phyloP scores from a whole-genome alignment of 2,888 invertebrate species.

The Cybosia mesomella region DNA sequence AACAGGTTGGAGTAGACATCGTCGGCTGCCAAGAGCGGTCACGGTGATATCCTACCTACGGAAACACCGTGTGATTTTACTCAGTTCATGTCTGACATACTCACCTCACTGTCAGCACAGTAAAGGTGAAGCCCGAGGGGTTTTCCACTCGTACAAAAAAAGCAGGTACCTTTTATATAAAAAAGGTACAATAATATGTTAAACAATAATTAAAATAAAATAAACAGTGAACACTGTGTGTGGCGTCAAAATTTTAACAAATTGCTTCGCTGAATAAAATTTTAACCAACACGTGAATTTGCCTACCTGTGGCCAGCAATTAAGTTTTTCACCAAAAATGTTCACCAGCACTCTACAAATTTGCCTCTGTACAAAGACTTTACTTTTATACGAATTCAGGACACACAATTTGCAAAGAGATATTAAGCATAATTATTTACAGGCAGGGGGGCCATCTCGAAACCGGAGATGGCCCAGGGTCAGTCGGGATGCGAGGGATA shows the following conservation, averaged over 20 bases:
- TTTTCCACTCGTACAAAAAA: too few relatives aligned
- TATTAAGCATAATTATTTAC: background rate
- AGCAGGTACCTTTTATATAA: too few relatives aligned
- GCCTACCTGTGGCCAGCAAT: constrained; percentile 9
- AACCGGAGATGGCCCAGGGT: too few relatives aligned
- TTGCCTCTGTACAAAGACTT: constrained; percentile 1
- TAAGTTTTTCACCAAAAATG: constrained; percentile 9
- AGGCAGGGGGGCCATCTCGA: too few relatives aligned
- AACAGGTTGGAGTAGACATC: too few relatives aligned
- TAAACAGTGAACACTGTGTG: background rate
- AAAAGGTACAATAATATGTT: background rate
- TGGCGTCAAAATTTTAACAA: background rate
- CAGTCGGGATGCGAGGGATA: too few relatives aligned
- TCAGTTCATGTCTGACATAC: too few relatives aligned
- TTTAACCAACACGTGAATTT: constrained; percentile 23
- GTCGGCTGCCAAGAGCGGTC: too few relatives aligned
- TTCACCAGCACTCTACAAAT: background rate
- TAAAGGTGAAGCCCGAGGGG: too few relatives aligned
- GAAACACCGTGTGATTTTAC: too few relatives aligned
- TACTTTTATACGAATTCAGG: background rate
- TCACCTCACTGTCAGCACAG: too few relatives aligned
- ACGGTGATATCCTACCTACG: too few relatives aligned
- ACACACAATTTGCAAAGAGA: background rate
- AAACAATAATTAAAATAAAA: background rate
- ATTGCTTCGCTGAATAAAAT: constrained; percentile 29